These are phyloP conservation scores for Agrochola litura DNA, from an alignment of 2,888 invertebrate genomes.

Conservation along the genomic window DNA sequence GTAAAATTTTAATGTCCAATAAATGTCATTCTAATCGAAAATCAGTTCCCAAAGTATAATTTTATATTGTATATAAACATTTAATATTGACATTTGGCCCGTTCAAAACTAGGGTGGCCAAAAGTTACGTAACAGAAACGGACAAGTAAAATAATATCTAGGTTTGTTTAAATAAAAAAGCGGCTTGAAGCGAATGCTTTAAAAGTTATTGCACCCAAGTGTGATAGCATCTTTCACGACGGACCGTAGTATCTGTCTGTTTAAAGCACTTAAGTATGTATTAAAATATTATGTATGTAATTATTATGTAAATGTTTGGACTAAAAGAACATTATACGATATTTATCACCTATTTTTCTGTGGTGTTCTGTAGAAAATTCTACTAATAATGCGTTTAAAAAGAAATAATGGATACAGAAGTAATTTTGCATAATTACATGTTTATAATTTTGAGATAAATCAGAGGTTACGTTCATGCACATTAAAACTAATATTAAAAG, in stretches of 20 bases:
- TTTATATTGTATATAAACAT: conserved; percentile 51
- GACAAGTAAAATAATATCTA: conserved; percentile 35
- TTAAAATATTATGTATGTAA: conserved; percentile 65
- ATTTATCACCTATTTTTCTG: conserved; percentile 57
- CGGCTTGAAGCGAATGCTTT: conserved; percentile 60
- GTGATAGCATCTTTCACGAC: conserved; percentile 71
- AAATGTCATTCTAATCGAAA: conserved; percentile 66
- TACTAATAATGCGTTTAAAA: conserved; percentile 44
- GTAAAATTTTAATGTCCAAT: conserved; percentile 70
- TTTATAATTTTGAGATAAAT: conserved; percentile 48
- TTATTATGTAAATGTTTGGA: conserved; percentile 65
- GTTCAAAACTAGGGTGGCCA: conserved; percentile 53
- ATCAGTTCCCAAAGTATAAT: conserved; percentile 47
- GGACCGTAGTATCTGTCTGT: conserved; percentile 56
- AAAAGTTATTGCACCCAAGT: conserved; percentile 72
- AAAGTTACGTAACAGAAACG: conserved; percentile 32
- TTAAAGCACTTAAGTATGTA: conserved; percentile 58
- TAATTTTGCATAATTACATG: conserved; percentile 53
- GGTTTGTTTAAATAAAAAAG: conserved; percentile 50
- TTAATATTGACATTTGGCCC: conserved; percentile 43
- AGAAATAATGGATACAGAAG: conserved; percentile 47
- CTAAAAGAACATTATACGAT: conserved; percentile 47
- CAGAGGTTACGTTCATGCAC: conserved; percentile 28
- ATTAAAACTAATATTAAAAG: conserved; percentile 36
- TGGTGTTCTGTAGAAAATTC: conserved; percentile 50